Conservation (phyloP, 2,888 invertebrate genomes). For the Pandemis heparana region DNA sequence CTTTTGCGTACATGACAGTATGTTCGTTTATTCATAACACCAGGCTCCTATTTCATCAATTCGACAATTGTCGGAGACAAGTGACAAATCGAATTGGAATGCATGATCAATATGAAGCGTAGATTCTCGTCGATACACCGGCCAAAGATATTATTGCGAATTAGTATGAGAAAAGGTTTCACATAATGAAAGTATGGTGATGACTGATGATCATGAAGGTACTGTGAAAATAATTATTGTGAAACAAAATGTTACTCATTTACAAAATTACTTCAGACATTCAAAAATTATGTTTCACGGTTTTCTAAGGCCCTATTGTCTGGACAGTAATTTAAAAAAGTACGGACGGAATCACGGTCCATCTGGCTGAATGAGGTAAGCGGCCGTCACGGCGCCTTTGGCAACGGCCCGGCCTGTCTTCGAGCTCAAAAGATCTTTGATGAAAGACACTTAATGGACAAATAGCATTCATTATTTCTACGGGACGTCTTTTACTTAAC, state of each 20-base stretch:
- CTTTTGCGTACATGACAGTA: too few relatives aligned
- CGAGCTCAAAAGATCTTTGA: conserved; percentile 5
- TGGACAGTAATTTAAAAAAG: conserved; percentile 9
- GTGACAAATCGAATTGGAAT: too few relatives aligned
- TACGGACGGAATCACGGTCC: background rate
- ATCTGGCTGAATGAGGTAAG: conserved; percentile 5
- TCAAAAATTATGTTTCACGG: background rate
- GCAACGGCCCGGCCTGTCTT: background rate
- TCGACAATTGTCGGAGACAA: too few relatives aligned
- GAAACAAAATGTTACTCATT: background rate
- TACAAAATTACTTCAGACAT: background rate
- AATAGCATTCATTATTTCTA: background rate
- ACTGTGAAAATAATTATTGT: too few relatives aligned
- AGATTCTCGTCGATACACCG: too few relatives aligned
- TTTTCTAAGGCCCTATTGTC: conserved; percentile 3
- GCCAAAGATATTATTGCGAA: too few relatives aligned
- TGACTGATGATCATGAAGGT: too few relatives aligned
- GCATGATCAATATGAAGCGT: too few relatives aligned
- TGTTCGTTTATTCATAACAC: too few relatives aligned
- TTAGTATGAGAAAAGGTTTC: too few relatives aligned
- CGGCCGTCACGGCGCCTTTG: background rate
- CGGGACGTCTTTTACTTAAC: background rate
- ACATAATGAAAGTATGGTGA: too few relatives aligned
- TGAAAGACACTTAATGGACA: conserved; percentile 6
- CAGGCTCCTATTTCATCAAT: too few relatives aligned